phyloP scores from a whole-genome alignment of 2,888 invertebrate species.

The Amiota mariae region DNA sequence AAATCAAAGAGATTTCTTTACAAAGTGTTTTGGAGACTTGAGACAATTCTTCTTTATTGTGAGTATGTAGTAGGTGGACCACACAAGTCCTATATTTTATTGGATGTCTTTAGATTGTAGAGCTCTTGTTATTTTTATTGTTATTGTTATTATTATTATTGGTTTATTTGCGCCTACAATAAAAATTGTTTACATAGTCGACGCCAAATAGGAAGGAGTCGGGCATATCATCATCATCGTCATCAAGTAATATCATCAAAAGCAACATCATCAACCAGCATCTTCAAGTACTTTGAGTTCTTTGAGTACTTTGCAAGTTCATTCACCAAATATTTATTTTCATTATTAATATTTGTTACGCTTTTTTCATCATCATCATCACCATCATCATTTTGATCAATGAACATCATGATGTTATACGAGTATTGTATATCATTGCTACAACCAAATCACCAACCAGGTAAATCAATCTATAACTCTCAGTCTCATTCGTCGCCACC shows the following conservation, averaged over 20 bases:
- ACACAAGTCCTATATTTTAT: too few species aligned
- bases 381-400: not conserved
- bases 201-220: conserved; percentile 11
- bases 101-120: too few species aligned
- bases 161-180: conserved; percentile 3
- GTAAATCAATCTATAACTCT: too few species aligned
- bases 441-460: not conserved
- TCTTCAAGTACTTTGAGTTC: conserved; percentile 31
- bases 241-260: conserved; percentile 5
- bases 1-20: too few species aligned
- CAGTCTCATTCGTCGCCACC: not conserved
- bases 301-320: conserved; percentile 18
- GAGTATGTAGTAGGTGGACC: too few species aligned
- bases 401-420: not conserved
- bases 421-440: not conserved
- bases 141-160: conserved; percentile 2
- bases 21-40: too few species aligned
- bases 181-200: conserved; percentile 12
- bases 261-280: conserved; percentile 8
- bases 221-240: not conserved
- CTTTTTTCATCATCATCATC: conserved; percentile 49
- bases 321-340: conserved; percentile 55
- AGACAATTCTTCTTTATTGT: too few species aligned
- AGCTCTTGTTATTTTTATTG: not conserved
- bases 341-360: conserved; percentile 68